These are phyloP conservation scores for Andinoacara biseriatus DNA, from an alignment of 2,113 vertebrate genomes.

Conservation along the genomic window DNA sequence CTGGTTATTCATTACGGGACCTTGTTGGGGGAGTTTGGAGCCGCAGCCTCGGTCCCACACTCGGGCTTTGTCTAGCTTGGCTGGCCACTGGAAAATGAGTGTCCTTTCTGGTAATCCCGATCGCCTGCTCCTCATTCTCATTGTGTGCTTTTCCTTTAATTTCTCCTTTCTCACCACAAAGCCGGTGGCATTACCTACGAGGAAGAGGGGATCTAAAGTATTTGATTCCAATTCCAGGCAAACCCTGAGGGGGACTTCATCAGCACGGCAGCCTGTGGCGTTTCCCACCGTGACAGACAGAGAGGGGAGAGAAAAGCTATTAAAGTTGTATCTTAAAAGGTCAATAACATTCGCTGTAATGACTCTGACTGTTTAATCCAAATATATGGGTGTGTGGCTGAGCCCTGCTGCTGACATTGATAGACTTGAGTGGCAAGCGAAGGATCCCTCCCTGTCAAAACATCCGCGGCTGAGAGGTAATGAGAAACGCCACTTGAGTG, in stretches of 20 bases:
- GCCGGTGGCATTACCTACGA: constrained; percentile 62
- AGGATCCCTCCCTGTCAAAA: constrained; percentile 85
- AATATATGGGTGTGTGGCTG: constrained; percentile 77
- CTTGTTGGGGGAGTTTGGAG: neutral
- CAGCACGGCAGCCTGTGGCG: constrained; percentile 59
- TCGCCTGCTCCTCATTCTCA: constrained; percentile 67
- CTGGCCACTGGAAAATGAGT: constrained; percentile 69
- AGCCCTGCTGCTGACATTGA: constrained; percentile 83
- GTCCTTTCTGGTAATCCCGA: constrained; percentile 67
- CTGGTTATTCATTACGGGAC: neutral
- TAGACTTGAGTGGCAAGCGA: constrained; percentile 89
- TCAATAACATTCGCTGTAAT: constrained; percentile 80
- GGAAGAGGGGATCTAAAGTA: constrained; percentile 71
- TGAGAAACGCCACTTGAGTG: constrained; percentile 85
- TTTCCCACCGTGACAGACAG: constrained; percentile 49
- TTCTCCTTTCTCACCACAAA: constrained; percentile 61
- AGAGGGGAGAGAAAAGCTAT: constrained; percentile 67
- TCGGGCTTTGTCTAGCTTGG: constrained; percentile 57
- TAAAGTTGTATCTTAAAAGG: constrained; percentile 79
- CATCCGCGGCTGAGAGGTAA: constrained; percentile 81
- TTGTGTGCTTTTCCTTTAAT: constrained; percentile 69
- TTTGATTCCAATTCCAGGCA: constrained; percentile 77
- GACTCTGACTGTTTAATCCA: constrained; percentile 89
- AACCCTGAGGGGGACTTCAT: constrained; percentile 77
- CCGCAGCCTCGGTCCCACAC: neutral